A percentile compares a stretch with the other conserved stretches of the same genome.
Evolutionary conservation across 2,797 vertebrate genomes (phyloP).

Genomic region (Coilia nasus): DNA sequence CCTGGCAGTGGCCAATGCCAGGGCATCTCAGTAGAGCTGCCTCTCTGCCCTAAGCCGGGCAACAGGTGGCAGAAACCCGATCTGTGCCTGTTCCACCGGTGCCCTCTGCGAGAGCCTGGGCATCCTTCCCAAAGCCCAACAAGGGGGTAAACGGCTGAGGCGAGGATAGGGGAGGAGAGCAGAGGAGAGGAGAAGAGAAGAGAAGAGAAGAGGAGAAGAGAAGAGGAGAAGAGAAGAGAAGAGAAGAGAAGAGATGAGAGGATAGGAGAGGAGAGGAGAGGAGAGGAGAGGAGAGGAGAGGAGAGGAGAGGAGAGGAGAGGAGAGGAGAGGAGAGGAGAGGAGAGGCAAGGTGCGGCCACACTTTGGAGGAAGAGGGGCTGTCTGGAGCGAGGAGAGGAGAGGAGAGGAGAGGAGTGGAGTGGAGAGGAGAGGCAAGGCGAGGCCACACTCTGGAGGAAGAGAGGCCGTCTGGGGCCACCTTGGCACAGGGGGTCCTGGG

Average conservation of each 20-base stretch:
- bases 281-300: background rate
- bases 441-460: background rate
- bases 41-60: slow-evolving; percentile 64
- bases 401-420: too few relatives aligned
- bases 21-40: slow-evolving; percentile 60
- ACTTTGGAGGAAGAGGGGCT: background rate
- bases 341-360: background rate
- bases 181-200: too few relatives aligned
- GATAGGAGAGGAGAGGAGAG: slow-evolving; percentile 40
- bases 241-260: too few relatives aligned
- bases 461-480: slow-evolving; percentile 61
- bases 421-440: background rate
- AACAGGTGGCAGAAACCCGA: slow-evolving; percentile 83
- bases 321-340: too few relatives aligned
- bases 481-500: background rate
- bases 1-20: slow-evolving; percentile 62
- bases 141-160: slow-evolving; percentile 43
- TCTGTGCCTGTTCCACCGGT: slow-evolving; percentile 63
- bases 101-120: slow-evolving; percentile 57
- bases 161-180: background rate
- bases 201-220: too few relatives aligned
- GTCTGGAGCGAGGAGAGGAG: too few relatives aligned
- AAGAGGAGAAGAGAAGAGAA: too few relatives aligned
- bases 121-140: slow-evolving; percentile 65
- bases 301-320: too few relatives aligned